phyloP scores from a whole-genome alignment of 2,888 invertebrate species.

The Polymixis lichenea region DNA sequence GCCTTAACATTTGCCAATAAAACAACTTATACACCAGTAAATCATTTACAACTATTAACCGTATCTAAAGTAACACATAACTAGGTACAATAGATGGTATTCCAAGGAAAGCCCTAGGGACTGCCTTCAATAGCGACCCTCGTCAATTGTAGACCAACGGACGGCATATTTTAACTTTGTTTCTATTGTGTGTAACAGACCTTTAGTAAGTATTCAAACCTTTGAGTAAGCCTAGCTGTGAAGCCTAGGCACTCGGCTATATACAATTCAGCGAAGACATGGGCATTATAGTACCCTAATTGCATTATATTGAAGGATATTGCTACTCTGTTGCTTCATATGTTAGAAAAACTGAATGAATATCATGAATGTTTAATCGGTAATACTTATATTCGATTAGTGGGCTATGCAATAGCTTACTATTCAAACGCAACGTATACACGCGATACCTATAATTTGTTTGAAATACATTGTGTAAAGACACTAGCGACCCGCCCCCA shows the following conservation, averaged over 20 bases:
- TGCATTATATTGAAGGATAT: too few relatives aligned
- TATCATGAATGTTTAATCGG: too few relatives aligned
- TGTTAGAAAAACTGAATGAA: too few relatives aligned
- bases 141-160: background rate
- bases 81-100: conserved; percentile 17
- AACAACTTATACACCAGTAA: background rate
- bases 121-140: background rate
- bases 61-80: background rate
- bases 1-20: background rate
- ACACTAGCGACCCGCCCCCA: too few relatives aligned
- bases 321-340: too few relatives aligned
- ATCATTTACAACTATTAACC: background rate
- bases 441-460: too few relatives aligned
- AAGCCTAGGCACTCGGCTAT: background rate
- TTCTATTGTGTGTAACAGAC: background rate
- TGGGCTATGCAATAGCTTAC: too few relatives aligned
- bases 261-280: background rate
- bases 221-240: background rate
- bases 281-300: background rate
- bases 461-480: too few relatives aligned
- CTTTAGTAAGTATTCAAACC: background rate
- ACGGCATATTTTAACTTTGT: conserved; percentile 8
- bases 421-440: too few relatives aligned
- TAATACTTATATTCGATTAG: too few relatives aligned
- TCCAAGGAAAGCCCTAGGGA: background rate